Evolutionary conservation across 2,113 vertebrate genomes (phyloP).

Genomic region (Misgurnus anguillicaudatus): DNA sequence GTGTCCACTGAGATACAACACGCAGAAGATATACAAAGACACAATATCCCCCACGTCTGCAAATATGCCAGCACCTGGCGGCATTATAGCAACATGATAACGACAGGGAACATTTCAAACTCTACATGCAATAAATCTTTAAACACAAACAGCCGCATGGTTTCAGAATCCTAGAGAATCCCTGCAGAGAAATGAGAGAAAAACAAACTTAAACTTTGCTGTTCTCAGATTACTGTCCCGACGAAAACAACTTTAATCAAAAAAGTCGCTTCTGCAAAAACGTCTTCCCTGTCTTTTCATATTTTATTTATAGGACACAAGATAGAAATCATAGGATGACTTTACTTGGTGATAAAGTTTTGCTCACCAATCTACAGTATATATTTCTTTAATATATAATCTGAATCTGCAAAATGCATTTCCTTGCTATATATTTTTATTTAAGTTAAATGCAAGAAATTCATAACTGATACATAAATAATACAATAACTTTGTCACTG

Average conservation of each 20-base stretch:
- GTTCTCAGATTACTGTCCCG: neutral
- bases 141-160: neutral
- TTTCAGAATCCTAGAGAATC: neutral
- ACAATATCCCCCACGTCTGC: slow-evolving; percentile 46
- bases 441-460: too few species aligned
- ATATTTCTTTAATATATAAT: too few species aligned
- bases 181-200: neutral
- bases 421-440: too few species aligned
- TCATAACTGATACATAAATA: too few species aligned
- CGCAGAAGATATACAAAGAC: slow-evolving; percentile 36
- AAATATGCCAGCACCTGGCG: slow-evolving; percentile 58
- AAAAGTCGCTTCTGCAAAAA: neutral
- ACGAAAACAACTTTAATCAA: neutral
- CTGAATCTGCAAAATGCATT: too few species aligned
- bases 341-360: neutral
- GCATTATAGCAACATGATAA: slow-evolving; percentile 8
- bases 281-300: neutral
- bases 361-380: neutral
- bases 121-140: slow-evolving; percentile 28
- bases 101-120: slow-evolving; percentile 20
- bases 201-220: neutral
- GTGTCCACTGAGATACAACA: slow-evolving; percentile 39
- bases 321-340: neutral
- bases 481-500: too few species aligned
- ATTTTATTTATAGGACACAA: neutral